Base-by-base conservation (phyloP, 2,797 vertebrate species). In the Peromyscus melanophrys region DNA sequence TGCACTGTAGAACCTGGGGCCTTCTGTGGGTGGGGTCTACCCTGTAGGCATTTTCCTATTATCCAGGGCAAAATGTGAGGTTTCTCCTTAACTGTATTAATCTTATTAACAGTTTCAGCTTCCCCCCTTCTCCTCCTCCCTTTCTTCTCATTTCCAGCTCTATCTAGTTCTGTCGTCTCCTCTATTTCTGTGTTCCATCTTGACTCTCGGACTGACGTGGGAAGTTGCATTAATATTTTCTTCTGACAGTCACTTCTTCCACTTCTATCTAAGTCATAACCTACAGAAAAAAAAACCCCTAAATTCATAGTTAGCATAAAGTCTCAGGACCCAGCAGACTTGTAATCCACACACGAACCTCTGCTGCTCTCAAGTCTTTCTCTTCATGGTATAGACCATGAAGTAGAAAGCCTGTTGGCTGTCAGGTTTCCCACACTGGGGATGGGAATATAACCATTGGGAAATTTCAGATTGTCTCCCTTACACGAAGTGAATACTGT, bases 181-280 rank as follows among this genome's bases (percentile, higher is more conserved):
- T 40, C 59, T 13, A n/a, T 63, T 69, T 84, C 34, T 92, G 1
- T 43, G 6, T 78, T 82, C 29, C 40, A 80, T 29, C 46, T 92
- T 94, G 80, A 57, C 57, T 25, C 78, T 13, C 27, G n/a, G 13
- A 61, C 65, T 90, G 43, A 46, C 49, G 80, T 31, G 8, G 52
- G 57, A 88, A 46, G 4, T 31, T 82, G 37, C 25, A 40, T 94
- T 94, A 40, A 1, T 21, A 43, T 46, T 92, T 27, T 27, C 94
- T 94, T 93, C 34, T 89, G 31, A 40, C 13, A 31, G 16, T 88
- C 3, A 37, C 49, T 78, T 65, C 80, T 95, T 92, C 55, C 10
- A 63, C 55, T 85, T 93, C 65, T 69, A 86, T 93, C 63, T 69
- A 86, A 77, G 61, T 92, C n/a, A 92, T 81, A 75, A 93, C 78